These are phyloP conservation scores for Desoria tigrina DNA, from an alignment of 2,888 invertebrate species.

Conservation along the genomic window DNA sequence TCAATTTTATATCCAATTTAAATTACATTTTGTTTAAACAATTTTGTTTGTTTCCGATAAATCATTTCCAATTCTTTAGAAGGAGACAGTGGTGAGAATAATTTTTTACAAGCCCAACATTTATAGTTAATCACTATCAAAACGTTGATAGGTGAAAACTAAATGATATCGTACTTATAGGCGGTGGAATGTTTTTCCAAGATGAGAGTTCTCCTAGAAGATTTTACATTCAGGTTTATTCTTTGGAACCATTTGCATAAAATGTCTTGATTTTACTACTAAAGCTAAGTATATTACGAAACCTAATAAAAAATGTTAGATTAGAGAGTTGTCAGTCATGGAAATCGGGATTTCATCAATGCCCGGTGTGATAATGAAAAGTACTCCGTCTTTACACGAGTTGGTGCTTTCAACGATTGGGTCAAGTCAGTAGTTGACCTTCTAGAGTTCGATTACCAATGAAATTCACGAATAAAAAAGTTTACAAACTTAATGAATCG, in stretches of 20 bases:
- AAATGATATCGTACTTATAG: too few species aligned
- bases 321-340: conserved; percentile 42
- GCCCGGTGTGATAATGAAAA: conserved; percentile 37
- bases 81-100: conserved; percentile 24
- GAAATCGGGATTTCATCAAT: conserved; percentile 31
- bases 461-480: too few species aligned
- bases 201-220: conserved; percentile 33
- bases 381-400: conserved; percentile 44
- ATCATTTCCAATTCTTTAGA: background rate
- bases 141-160: too few species aligned
- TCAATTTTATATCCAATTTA: too few species aligned
- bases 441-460: conserved; percentile 26
- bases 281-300: too few species aligned
- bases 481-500: too few species aligned
- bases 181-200: conserved; percentile 40
- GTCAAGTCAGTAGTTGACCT: conserved; percentile 26
- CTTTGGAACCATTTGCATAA: too few species aligned
- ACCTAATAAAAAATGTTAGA: background rate
- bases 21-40: too few species aligned
- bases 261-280: too few species aligned
- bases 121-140: too few species aligned
- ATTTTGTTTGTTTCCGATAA: too few species aligned
- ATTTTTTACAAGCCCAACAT: conserved; percentile 16
- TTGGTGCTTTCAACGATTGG: conserved; percentile 39
- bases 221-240: conserved; percentile 33